Evolutionary conservation across 2,113 vertebrate species (phyloP), one percentile per base, ranked within the genome.

Genomic region (Lepus americanus): DNA sequence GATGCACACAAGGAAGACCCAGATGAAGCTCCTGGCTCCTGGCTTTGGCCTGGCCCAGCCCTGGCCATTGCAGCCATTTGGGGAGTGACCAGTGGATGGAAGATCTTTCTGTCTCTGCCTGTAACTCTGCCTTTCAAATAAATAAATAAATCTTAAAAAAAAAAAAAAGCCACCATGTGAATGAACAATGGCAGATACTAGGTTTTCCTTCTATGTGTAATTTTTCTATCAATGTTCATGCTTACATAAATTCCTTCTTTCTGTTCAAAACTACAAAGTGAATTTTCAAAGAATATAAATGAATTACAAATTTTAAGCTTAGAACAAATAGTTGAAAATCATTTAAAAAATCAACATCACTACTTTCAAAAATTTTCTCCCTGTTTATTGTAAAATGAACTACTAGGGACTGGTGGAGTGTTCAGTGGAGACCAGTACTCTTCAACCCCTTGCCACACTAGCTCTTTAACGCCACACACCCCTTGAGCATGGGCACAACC

Each of bases 281-380:
- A 44, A 78, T 51, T 84, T 92, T 74, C 27, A 76, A 92, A 81
- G 67, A 66, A 76, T 53, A 80, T 63, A 67, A 85, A 67, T 9
- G 17, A 90, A 93, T 39, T 51, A n/a, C 27, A 36, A 82, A 74
- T 53, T 74, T 90, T 69, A 36, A 51, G 59, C 36, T 79, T 67
- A 67, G 33, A 27, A 85, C 22, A 76, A 92, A 55, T 23, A 70
- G 55, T n/a, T 88, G 27, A 88, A 82, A 86, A 63, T 66, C 7
- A 81, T 55, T 90, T 19, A 66, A 81, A 59, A 90, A 69, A 76
- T 31, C 29, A 90, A 72, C 49, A 31, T 20, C 55, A 74, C 22
- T 39, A 69, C 23, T 69, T n/a, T 49, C 12, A 44, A 31, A 53
- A 25, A 7, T 39, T 44, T 89, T 44, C 36, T 78, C 4, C 39